Percentiles rank a stretch among this genome's conserved stretches.
Evolutionary conservation across 2,797 vertebrate species (phyloP).

Genomic region (Melanogrammus aeglefinus): DNA sequence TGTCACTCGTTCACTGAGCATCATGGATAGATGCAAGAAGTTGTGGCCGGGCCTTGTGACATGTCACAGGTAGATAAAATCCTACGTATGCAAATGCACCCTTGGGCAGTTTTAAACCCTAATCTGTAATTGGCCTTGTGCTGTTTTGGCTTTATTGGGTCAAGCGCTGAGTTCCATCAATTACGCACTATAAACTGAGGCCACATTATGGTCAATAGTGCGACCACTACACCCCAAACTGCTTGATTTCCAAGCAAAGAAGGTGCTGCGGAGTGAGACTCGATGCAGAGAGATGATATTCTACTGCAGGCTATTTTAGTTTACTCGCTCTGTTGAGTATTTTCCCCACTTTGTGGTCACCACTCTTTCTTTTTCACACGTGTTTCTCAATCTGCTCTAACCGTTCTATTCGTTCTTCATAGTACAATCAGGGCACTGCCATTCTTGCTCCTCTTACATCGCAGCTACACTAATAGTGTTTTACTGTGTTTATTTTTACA

Average conservation of each 20-base stretch:
- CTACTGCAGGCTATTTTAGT: conserved; percentile 30
- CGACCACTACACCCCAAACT: conserved; percentile 26
- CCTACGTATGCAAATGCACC: conserved; percentile 1
- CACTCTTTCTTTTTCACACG: conserved; percentile 1
- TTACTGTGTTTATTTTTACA: too few species aligned
- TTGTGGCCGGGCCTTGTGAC: conserved; percentile 32
- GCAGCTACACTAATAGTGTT: too few species aligned
- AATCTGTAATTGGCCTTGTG: background rate
- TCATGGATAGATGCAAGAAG: conserved; percentile 29
- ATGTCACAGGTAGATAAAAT: conserved; percentile 25
- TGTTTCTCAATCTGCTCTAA: too few species aligned
- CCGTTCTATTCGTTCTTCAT: too few species aligned
- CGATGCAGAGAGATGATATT: conserved; percentile 22
- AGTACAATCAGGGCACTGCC: too few species aligned
- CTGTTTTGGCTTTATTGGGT: conserved; percentile 13
- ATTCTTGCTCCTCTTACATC: too few species aligned
- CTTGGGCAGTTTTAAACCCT: background rate
- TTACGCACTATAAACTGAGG: conserved; percentile 29
- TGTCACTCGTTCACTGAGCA: conserved; percentile 26
- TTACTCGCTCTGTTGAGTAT: too few species aligned
- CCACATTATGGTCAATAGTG: conserved; percentile 32
- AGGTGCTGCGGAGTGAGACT: conserved; percentile 26
- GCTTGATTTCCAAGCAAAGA: conserved; percentile 21
- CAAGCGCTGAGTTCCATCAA: conserved; percentile 12
- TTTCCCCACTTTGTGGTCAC: conserved; percentile 4